Conservation (phyloP, 2,113 vertebrate species). For the Sylvia atricapilla region DNA sequence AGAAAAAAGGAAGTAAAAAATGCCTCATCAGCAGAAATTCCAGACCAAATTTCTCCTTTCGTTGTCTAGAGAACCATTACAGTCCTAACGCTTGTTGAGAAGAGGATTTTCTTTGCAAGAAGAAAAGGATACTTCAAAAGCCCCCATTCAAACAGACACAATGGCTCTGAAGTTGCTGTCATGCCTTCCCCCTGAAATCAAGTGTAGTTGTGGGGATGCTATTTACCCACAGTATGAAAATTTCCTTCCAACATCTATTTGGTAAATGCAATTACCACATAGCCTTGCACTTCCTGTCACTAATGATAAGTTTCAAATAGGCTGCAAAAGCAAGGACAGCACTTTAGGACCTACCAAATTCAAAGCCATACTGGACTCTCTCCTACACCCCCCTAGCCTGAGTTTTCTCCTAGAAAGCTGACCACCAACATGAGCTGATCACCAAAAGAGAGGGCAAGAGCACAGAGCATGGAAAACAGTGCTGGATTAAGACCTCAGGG, state of each 20-base stretch:
- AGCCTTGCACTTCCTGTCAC: background rate
- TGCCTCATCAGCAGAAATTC: background rate
- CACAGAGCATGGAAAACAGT: background rate
- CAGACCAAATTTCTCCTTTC: background rate
- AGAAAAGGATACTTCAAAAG: background rate
- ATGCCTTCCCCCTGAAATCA: background rate
- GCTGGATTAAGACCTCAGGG: background rate
- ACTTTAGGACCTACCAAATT: background rate
- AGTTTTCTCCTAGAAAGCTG: background rate
- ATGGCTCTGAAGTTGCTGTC: background rate
- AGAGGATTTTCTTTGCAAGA: background rate
- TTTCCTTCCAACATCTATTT: background rate
- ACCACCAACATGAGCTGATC: background rate
- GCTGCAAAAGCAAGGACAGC: background rate
- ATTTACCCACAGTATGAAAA: background rate
- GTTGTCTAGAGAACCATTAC: background rate
- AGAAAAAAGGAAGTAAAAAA: background rate
- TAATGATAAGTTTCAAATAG: background rate
- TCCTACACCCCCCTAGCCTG: fast-evolving
- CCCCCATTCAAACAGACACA: background rate
- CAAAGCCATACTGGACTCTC: background rate
- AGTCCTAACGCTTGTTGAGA: background rate
- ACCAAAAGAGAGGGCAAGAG: background rate
- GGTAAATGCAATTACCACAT: background rate
- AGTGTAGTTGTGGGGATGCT: background rate